Base-by-base conservation (phyloP, 2,888 invertebrate genomes). In the Salticus scenicus region DNA sequence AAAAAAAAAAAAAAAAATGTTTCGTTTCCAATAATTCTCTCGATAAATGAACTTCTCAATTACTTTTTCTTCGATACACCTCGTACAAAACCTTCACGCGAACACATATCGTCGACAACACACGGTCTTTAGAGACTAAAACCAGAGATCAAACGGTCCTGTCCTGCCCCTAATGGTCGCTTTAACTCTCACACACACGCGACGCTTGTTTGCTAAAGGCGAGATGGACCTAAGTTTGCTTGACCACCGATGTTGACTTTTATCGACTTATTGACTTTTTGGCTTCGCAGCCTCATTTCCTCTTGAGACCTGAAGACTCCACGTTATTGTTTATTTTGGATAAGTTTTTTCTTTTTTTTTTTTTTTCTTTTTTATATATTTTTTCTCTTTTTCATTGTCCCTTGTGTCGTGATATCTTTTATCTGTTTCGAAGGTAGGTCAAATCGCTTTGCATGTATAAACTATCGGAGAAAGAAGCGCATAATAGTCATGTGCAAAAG, bases 121-220 rank as follows among this genome's bases (percentile, higher is more conserved):
- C 24, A n/a, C n/a, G 12, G 57, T 12, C 57, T 57, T 24, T 57
- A 5, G 57, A 24, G 57, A 20, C 57, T 17, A n/a, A n/a, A n/a
- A n/a, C 47, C 24, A 57, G 24, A 57, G 57, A 57, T 57, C 57
- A 57, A 57, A 57, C 24, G 57, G 24, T 24, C 20, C 24, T 4
- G 57, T 8, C 24, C 24, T 57, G 1, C 17, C 57, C 24, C 57
- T 57, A 57, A 57, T 57, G 57, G 57, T 24, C 14, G 10, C 47
- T 70, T n/a, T 66, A 66, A 37, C 37, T 7, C 10, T 37, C 37
- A 37, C 37, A 37, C 37, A 57, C 83, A 84, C 83, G 83, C 83
- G 77, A 84, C 24, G 17, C 30, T 42, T 84, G 77, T 84, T 84
- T 84, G 83, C 83, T 57, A 84, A 84, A 84, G 83, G 83, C 83